These are phyloP conservation scores for Microctenopoma stevenorrisi DNA, from an alignment of 2,797 vertebrate species.

Conservation along the genomic window DNA sequence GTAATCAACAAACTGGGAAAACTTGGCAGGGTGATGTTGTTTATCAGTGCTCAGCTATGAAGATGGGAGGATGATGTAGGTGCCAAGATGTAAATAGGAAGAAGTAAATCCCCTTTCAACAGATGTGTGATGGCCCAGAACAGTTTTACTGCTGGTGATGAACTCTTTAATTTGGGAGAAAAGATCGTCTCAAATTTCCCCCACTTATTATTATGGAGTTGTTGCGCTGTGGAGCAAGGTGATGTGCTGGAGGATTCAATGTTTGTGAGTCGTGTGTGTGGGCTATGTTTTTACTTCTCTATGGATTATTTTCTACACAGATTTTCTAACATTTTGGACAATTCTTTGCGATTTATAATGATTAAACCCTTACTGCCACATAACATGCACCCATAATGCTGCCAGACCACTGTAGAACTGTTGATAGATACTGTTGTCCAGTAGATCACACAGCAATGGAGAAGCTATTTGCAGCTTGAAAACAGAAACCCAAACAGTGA, in stretches of 20 bases:
- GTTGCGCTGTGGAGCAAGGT: background rate
- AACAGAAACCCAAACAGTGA: background rate
- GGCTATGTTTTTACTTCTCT: background rate
- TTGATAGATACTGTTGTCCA: background rate
- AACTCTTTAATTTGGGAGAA: conserved; percentile 61
- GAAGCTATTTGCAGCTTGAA: background rate
- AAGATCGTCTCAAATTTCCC: conserved; percentile 39
- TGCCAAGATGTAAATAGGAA: conserved; percentile 78
- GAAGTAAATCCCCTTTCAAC: conserved; percentile 68
- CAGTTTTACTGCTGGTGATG: conserved; percentile 48
- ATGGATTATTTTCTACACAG: background rate
- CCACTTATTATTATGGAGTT: conserved; percentile 13
- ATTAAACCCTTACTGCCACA: background rate
- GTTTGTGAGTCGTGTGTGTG: background rate
- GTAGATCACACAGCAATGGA: background rate
- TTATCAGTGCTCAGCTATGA: conserved; percentile 70
- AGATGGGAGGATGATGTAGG: conserved; percentile 51
- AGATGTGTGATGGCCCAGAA: conserved; percentile 68
- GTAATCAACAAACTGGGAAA: conserved; percentile 71
- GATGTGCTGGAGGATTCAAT: background rate
- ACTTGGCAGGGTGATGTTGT: conserved; percentile 74
- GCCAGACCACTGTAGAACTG: background rate
- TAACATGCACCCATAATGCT: background rate
- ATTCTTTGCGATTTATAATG: background rate
- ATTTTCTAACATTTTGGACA: background rate